Evolutionary conservation across 2,888 invertebrate genomes (phyloP).

Genomic region (Syrphus vitripennis): DNA sequence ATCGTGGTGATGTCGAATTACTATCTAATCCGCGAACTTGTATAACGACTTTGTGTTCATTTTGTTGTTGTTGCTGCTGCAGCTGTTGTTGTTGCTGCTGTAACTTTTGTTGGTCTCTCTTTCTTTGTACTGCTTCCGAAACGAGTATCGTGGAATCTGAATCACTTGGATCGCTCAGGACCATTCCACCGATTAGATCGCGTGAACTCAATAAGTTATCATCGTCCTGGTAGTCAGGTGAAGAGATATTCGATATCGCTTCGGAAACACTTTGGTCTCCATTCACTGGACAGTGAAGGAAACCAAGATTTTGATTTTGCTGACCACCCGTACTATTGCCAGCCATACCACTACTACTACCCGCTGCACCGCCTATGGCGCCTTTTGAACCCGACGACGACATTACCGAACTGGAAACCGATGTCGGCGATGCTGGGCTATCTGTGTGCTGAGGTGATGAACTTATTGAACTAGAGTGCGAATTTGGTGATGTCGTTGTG

Average conservation of each 20-base stretch:
- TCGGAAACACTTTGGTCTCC: slow-evolving; percentile 92
- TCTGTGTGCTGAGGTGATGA: slow-evolving; percentile 84
- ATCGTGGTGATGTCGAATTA: slow-evolving; percentile 75
- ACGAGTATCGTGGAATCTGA: slow-evolving; percentile 94
- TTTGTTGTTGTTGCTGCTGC: slow-evolving; percentile 82
- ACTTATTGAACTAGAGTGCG: slow-evolving; percentile 81
- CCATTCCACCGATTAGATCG: slow-evolving; percentile 89
- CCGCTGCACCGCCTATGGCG: slow-evolving; percentile 78
- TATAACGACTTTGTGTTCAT: slow-evolving; percentile 92
- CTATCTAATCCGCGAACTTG: slow-evolving; percentile 84
- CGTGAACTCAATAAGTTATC: slow-evolving; percentile 90
- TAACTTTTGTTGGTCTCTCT: slow-evolving; percentile 78
- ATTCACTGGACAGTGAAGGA: slow-evolving; percentile 79
- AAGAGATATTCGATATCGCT: slow-evolving; percentile 94
- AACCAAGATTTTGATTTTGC: slow-evolving; percentile 68
- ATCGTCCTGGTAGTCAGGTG: slow-evolving; percentile 94
- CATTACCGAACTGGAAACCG: slow-evolving; percentile 93
- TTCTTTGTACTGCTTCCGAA: slow-evolving; percentile 85
- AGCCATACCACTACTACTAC: slow-evolving; percentile 72
- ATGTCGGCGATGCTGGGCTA: slow-evolving; percentile 91
- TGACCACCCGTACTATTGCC: slow-evolving; percentile 75
- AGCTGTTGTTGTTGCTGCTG: slow-evolving; percentile 77
- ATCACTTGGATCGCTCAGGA: slow-evolving; percentile 93
- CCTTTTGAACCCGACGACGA: slow-evolving; percentile 88
- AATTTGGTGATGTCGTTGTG: slow-evolving; percentile 75